Conservation (phyloP, 2,888 invertebrate genomes). For the Trichogramma evanescens region DNA sequence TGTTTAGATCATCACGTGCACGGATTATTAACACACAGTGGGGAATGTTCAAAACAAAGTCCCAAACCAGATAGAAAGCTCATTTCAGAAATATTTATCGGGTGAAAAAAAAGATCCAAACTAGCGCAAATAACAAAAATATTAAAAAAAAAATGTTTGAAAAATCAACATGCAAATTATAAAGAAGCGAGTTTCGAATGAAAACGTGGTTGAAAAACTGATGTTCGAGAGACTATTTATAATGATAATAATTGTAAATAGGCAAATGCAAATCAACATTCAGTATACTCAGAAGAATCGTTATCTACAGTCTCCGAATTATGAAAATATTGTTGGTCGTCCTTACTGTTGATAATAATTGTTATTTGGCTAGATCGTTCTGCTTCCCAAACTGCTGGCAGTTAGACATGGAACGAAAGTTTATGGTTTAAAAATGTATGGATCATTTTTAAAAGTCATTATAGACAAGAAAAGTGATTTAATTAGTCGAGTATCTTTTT, state of each 20-base stretch:
- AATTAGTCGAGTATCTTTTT: slow-evolving; percentile 12
- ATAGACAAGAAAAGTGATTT: background rate
- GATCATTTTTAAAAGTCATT: background rate
- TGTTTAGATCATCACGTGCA: no score
- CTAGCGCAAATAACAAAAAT: slow-evolving; percentile 18
- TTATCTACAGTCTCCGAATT: background rate
- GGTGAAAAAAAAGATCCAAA: slow-evolving; percentile 8
- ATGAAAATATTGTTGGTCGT: slow-evolving; percentile 27
- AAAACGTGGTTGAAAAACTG: no score
- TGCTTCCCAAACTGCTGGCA: slow-evolving; percentile 47
- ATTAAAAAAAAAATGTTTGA: background rate
- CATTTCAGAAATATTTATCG: no score
- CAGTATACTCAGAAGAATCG: background rate
- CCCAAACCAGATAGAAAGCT: no score
- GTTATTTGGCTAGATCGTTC: slow-evolving; percentile 47
- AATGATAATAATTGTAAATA: background rate
- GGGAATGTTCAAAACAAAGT: no score
- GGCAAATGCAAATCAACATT: no score
- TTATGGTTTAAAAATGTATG: slow-evolving; percentile 12
- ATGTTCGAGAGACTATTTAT: no score
- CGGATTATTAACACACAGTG: no score
- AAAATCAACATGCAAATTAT: slow-evolving; percentile 3
- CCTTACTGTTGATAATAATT: slow-evolving; percentile 45
- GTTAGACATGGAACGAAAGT: slow-evolving; percentile 33
- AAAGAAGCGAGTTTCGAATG: no score